Evolutionary conservation across 2,797 vertebrate species (phyloP).

Genomic region (Microctenopoma steveboyesi): DNA sequence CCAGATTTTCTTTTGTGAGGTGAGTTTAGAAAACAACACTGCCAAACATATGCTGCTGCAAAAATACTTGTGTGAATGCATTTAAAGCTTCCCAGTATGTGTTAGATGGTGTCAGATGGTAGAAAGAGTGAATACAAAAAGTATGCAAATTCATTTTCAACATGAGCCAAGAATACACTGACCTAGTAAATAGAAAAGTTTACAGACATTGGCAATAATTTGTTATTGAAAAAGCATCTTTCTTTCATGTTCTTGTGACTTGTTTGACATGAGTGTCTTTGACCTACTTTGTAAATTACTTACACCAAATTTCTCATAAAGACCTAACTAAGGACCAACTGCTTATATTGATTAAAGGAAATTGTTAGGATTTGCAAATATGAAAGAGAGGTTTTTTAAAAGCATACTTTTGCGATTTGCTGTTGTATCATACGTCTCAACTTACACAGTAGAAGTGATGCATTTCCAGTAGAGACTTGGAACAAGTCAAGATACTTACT

Average conservation of each 20-base stretch:
- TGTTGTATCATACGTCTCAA: conserved; percentile 51
- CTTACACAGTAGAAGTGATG: conserved; percentile 46
- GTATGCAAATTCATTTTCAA: conserved; percentile 46
- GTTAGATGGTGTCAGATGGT: conserved; percentile 40
- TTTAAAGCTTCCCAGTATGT: conserved; percentile 18
- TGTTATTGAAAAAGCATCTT: conserved; percentile 26
- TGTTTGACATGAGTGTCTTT: conserved; percentile 19
- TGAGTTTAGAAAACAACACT: conserved; percentile 26
- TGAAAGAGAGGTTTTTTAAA: conserved; percentile 23
- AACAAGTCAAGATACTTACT: conserved; percentile 57
- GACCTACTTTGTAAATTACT: conserved; percentile 23
- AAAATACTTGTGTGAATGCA: conserved; percentile 6
- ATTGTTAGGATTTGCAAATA: conserved; percentile 27
- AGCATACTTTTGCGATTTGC: conserved; percentile 60
- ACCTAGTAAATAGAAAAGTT: conserved; percentile 42
- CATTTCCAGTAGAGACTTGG: conserved; percentile 63
- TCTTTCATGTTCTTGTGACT: conserved; percentile 19
- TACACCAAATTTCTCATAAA: conserved; percentile 37
- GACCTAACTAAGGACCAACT: conserved; percentile 48
- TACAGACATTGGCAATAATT: conserved; percentile 27
- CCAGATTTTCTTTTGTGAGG: conserved; percentile 36
- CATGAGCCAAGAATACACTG: conserved; percentile 40
- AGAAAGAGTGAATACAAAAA: conserved; percentile 40
- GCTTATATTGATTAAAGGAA: conserved; percentile 42
- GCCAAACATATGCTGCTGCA: conserved; percentile 15